phyloP scores from a whole-genome alignment of 2,888 invertebrate species.

The Hydrotaea cyrtoneurina region DNA sequence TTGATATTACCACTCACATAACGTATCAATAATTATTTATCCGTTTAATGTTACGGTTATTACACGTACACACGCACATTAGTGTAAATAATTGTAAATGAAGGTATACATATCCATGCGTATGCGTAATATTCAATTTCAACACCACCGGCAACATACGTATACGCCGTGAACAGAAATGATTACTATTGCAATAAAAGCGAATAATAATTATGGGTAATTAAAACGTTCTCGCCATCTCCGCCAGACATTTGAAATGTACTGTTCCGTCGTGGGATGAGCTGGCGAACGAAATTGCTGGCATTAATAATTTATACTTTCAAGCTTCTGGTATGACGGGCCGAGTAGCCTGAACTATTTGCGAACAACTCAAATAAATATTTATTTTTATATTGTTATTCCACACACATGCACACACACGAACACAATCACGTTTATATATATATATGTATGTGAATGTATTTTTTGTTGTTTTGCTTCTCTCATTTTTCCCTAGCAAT shows the following conservation, averaged over 20 bases:
- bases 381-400: conserved; percentile 39
- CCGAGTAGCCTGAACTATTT: background rate
- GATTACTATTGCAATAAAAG: conserved; percentile 1
- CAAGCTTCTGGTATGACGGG: background rate
- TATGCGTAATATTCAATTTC: background rate
- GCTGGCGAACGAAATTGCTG: background rate
- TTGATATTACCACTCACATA: background rate
- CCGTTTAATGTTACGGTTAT: conserved; percentile 7
- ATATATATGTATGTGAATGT: conserved; percentile 23
- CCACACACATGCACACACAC: conserved; percentile 53
- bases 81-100: background rate
- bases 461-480: conserved; percentile 46
- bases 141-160: background rate
- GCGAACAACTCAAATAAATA: conserved; percentile 1
- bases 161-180: background rate
- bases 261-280: background rate
- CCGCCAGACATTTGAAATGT: background rate
- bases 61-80: background rate
- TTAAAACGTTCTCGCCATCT: background rate
- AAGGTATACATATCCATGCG: background rate
- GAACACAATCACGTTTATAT: conserved; percentile 7
- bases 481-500: conserved; percentile 83
- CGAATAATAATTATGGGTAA: background rate
- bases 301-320: conserved; percentile 12
- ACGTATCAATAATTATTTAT: conserved; percentile 6